Evolutionary conservation across 1,140 invertebrate species (phyloP), one percentile per base, ranked within the genome.

Genomic region (Aphelenchoides fujianensis): DNA sequence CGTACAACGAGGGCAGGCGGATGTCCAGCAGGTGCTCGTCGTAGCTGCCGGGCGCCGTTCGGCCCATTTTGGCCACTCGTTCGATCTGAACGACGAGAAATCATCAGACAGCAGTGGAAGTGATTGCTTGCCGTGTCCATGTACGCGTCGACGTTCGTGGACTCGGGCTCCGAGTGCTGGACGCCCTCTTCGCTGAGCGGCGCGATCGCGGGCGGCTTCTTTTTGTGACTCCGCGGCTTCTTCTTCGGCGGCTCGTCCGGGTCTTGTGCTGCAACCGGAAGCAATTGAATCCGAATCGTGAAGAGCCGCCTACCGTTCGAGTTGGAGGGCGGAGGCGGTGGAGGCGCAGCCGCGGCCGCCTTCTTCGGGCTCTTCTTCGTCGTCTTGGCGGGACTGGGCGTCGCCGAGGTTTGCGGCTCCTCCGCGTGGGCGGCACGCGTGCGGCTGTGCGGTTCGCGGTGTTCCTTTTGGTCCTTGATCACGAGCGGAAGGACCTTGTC

Each of bases 21-120:
- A 59, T 19, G 5, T 59, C 5, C 27, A 59, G 55, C 5, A 59
- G 19, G 34, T 59, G 55, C 19, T 59, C 55, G 34, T 59, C 55
- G 23, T 59, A 59, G 27, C 5, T 30, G 28, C 55, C 55, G 19
- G 63, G 63, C 28, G 63, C 63, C 7, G 36, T 34, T 36, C 63
- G 63, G n/a, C 63, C 63, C 63, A 66, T 66, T 66, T 66, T 34
- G 34, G 63, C 63, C 12, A 66, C 63, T 32, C 63, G 63, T 66
- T 66, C 63, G 36, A 66, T 66, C 63, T 66, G 32, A 66, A 66
- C 16, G n/a, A 1, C 2, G 27, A n/a, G 3, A 16, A 66, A n/a
- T 2, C 37, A 31, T n/a, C n/a, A n/a, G n/a, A n/a, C n/a, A n/a
- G n/a, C n/a, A n/a, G n/a, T n/a, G n/a, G 32, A 35, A 3, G 23